phyloP scores from a whole-genome alignment of 2,797 vertebrate species.

The Lutjanus campechanus region DNA sequence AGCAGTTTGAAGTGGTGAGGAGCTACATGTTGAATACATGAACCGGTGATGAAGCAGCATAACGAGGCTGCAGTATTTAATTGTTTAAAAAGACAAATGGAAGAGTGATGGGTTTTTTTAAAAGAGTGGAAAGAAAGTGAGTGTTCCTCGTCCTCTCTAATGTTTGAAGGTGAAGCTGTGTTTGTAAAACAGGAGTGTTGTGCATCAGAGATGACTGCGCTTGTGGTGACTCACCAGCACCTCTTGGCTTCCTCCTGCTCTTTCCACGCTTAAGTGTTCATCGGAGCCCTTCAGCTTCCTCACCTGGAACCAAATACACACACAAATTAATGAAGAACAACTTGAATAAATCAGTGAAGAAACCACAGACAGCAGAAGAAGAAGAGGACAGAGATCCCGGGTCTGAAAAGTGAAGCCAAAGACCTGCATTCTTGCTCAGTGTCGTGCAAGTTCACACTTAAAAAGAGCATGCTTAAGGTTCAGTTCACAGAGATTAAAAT shows the following conservation, averaged over 20 bases:
- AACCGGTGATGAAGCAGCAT: conserved; percentile 27
- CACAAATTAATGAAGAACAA: background rate
- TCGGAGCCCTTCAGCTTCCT: conserved; percentile 84
- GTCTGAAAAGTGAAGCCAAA: too few relatives aligned
- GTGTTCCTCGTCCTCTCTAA: background rate
- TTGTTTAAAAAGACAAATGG: conserved; percentile 40
- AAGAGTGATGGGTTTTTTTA: background rate
- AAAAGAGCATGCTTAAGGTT: too few relatives aligned
- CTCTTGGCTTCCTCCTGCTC: conserved; percentile 78
- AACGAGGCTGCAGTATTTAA: conserved; percentile 49
- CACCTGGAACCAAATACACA: conserved; percentile 69
- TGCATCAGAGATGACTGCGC: background rate
- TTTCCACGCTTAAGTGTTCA: conserved; percentile 82
- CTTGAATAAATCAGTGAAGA: background rate
- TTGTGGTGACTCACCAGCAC: conserved; percentile 76
- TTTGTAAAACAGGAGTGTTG: background rate
- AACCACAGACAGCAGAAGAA: background rate
- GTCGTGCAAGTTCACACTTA: too few relatives aligned
- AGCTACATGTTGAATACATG: conserved; percentile 46
- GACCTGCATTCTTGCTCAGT: too few relatives aligned
- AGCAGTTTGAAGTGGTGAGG: conserved; percentile 44
- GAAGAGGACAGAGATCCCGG: too few relatives aligned
- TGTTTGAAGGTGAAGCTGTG: conserved; percentile 9
- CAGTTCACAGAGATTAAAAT: too few relatives aligned
- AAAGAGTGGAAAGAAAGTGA: background rate